phyloP scores from a whole-genome alignment of 2,113 vertebrate genomes.

The Brachypodius melanocephalos region DNA sequence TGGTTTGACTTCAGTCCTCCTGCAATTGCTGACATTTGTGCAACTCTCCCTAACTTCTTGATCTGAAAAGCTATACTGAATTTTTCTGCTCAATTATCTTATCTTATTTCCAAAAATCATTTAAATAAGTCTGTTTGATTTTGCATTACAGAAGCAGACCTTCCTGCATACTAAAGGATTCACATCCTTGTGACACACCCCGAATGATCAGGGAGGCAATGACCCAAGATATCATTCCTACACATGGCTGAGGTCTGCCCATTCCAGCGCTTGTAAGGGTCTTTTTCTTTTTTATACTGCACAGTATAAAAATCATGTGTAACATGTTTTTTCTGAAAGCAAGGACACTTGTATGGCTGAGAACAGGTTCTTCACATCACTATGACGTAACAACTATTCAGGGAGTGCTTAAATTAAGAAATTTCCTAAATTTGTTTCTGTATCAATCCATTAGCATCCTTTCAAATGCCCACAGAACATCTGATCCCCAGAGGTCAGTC shows the following conservation, averaged over 20 bases:
- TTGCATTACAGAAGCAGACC: background rate
- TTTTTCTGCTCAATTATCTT: background rate
- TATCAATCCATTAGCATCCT: background rate
- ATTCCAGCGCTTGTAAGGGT: background rate
- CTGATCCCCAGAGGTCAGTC: background rate
- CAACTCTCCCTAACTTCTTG: background rate
- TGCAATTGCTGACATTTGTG: background rate
- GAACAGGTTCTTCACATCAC: background rate
- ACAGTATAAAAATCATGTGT: background rate
- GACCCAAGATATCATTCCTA: background rate
- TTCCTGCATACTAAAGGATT: background rate
- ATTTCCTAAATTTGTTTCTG: background rate
- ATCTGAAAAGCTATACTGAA: background rate
- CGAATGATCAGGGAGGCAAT: background rate
- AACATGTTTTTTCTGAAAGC: background rate
- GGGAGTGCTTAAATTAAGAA: background rate
- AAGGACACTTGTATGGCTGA: accelerated
- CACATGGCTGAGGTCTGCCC: background rate
- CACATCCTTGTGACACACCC: background rate
- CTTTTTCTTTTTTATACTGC: background rate
- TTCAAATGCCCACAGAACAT: background rate
- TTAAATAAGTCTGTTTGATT: background rate
- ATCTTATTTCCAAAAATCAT: background rate
- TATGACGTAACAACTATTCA: background rate
- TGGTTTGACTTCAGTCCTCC: background rate